phyloP scores from a whole-genome alignment of 2,113 vertebrate species.

The Vulpes ferrilata region DNA sequence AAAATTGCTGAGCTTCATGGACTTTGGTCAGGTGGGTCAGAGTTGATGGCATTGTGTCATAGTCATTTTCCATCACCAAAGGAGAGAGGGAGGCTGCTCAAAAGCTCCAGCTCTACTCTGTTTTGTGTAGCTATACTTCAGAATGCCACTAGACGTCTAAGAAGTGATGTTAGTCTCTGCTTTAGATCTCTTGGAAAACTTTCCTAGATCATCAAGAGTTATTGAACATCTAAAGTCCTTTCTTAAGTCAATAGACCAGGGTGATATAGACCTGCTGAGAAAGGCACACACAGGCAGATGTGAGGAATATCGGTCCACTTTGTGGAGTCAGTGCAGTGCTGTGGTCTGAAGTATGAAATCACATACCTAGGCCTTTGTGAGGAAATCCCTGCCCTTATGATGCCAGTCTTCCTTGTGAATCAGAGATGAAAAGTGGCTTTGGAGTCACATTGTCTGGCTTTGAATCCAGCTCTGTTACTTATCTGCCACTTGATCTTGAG shows the following conservation, averaged over 20 bases:
- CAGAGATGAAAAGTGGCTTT: slow-evolving; percentile 4
- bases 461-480: neutral
- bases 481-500: neutral
- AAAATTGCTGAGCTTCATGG: slow-evolving; percentile 50
- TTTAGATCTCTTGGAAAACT: slow-evolving; percentile 33
- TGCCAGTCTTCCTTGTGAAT: neutral
- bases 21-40: slow-evolving; percentile 69
- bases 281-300: neutral
- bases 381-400: neutral
- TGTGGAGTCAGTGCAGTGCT: neutral
- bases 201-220: slow-evolving; percentile 10
- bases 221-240: slow-evolving; percentile 27
- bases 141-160: neutral
- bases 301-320: neutral
- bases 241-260: slow-evolving; percentile 33
- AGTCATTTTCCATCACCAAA: slow-evolving; percentile 66
- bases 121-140: neutral
- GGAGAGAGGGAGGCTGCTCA: neutral
- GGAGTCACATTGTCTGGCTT: neutral
- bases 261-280: neutral
- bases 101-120: neutral
- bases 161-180: slow-evolving; percentile 18
- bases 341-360: neutral
- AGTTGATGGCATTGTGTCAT: slow-evolving; percentile 50
- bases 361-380: neutral